A percentile compares a stretch with the other conserved stretches of the same genome.
Conservation (phyloP, 2,113 vertebrate genomes). For the Psilopogon haemacephalus region DNA sequence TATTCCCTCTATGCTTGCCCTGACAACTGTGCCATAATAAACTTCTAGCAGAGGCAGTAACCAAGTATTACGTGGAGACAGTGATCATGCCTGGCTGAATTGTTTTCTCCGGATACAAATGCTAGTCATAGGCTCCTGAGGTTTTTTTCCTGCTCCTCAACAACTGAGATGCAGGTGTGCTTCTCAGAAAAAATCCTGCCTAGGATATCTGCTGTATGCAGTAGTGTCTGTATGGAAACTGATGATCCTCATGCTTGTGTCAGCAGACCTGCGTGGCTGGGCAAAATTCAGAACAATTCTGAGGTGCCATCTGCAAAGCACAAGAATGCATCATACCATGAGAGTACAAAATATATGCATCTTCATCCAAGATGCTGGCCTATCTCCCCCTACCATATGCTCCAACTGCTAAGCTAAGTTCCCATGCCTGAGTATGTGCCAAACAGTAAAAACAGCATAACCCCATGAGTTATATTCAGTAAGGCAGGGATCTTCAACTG, state of each 20-base stretch:
- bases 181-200: constrained; percentile 34
- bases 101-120: neutral
- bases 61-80: neutral
- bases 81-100: neutral
- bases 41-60: neutral
- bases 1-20: neutral
- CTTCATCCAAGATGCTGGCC: constrained; percentile 60
- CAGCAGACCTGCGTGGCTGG: constrained; percentile 51
- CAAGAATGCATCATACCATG: constrained; percentile 64
- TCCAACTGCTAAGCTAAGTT: constrained; percentile 61
- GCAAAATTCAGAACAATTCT: constrained; percentile 44
- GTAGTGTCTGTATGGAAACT: constrained; percentile 5
- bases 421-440: constrained; percentile 54
- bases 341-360: constrained; percentile 65
- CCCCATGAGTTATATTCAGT: constrained; percentile 35
- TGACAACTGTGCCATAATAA: neutral
- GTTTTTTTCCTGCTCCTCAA: neutral
- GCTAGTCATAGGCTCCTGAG: neutral
- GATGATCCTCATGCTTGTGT: constrained; percentile 39
- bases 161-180: constrained; percentile 21
- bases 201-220: constrained; percentile 44
- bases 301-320: constrained; percentile 59
- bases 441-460: constrained; percentile 40
- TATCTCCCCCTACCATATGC: constrained; percentile 62
- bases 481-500: constrained; percentile 5